Base-by-base conservation (phyloP, 1,140 invertebrate species). In the Mercenaria mercenaria region DNA sequence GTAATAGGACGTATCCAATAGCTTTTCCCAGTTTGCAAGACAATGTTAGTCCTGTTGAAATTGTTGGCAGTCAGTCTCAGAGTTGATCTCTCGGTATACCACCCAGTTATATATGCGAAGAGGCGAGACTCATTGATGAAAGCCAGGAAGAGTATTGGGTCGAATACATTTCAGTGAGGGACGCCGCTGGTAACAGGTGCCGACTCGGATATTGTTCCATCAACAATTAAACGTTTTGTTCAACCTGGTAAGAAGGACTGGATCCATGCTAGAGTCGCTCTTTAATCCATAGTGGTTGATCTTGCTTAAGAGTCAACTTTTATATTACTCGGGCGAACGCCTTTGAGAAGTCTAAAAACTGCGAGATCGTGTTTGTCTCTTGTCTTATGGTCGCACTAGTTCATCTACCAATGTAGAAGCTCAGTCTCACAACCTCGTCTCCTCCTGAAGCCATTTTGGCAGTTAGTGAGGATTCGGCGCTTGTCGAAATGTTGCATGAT, bases 281-380 rank as follows among this genome's bases (percentile, higher is more conserved):
- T 67, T 41, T 67, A 23, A 90, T 86, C 88, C 80, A 64, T 89
- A n/a, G n/a, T n/a, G n/a, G n/a, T n/a, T n/a, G n/a, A n/a, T n/a
- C n/a, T n/a, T n/a, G n/a, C n/a, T n/a, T n/a, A n/a, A n/a, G n/a
- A n/a, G n/a, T n/a, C n/a, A n/a, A n/a, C n/a, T n/a, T n/a, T n/a
- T n/a, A n/a, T n/a, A n/a, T n/a, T n/a, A n/a, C n/a, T n/a, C n/a
- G n/a, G n/a, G n/a, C n/a, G n/a, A n/a, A n/a, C n/a, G n/a, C n/a
- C n/a, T n/a, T n/a, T n/a, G n/a, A n/a, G n/a, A n/a, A n/a, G n/a
- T n/a, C n/a, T n/a, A n/a, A n/a, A n/a, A n/a, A n/a, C n/a, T n/a
- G n/a, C n/a, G n/a, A n/a, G n/a, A n/a, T n/a, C n/a, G n/a, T n/a
- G n/a, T n/a, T n/a, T n/a, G n/a, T n/a, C 1, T 32, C 34, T 76